Evolutionary conservation across 1,140 invertebrate genomes (phyloP).

Genomic region (Neomicropteryx cornuta): DNA sequence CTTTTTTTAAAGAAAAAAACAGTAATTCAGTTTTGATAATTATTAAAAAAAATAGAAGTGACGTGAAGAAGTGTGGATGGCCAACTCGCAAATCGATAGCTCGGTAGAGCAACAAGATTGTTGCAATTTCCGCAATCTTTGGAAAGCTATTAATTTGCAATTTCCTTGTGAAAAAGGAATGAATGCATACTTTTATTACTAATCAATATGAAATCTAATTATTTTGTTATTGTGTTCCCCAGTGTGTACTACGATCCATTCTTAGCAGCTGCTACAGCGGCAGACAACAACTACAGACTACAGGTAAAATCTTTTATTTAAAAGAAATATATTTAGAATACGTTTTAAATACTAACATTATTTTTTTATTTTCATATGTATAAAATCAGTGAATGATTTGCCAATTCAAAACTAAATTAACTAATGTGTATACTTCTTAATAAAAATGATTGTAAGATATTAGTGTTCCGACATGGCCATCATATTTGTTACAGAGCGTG

Average conservation of each 20-base stretch:
- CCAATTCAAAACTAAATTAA: background rate
- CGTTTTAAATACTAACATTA: slow-evolving; percentile 2
- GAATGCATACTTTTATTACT: background rate
- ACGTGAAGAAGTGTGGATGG: too few species aligned
- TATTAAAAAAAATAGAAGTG: too few species aligned
- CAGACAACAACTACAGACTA: slow-evolving; percentile 81
- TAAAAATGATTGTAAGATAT: background rate
- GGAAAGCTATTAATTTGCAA: too few species aligned
- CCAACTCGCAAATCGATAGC: too few species aligned
- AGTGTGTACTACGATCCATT: slow-evolving; percentile 95
- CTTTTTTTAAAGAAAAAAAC: too few species aligned
- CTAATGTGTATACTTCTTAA: background rate
- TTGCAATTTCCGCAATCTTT: too few species aligned
- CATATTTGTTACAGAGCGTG: slow-evolving; percentile 48
- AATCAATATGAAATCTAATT: background rate
- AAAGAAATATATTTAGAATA: slow-evolving; percentile 4
- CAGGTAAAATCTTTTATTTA: slow-evolving; percentile 54
- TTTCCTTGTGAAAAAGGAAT: background rate
- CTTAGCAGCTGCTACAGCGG: slow-evolving; percentile 73
- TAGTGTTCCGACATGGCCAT: slow-evolving; percentile 5
- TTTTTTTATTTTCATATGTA: slow-evolving; percentile 3
- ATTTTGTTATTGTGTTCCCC: slow-evolving; percentile 34
- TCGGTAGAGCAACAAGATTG: too few species aligned
- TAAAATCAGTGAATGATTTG: background rate
- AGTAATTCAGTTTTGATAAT: too few species aligned